A percentile compares a stretch with the other conserved stretches of the same genome.
These are phyloP conservation scores for Cyphomyrus plagiostoma DNA, from an alignment of 2,113 vertebrate genomes.

Conservation along the genomic window DNA sequence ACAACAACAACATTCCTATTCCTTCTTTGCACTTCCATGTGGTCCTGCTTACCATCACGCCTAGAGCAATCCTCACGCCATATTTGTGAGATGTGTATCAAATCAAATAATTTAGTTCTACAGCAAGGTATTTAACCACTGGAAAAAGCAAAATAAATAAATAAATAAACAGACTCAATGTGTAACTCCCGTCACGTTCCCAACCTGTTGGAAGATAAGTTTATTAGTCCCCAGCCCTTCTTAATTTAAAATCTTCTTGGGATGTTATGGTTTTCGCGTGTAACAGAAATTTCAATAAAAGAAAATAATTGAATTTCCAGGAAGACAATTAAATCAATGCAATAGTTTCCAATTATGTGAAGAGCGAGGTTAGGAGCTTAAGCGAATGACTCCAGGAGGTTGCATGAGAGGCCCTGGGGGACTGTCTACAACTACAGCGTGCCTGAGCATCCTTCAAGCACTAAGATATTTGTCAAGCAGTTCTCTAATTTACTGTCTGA, in stretches of 20 bases:
- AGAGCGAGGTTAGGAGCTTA: slow-evolving; percentile 12
- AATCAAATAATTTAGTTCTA: background rate
- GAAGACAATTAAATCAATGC: slow-evolving; percentile 7
- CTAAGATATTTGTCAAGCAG: slow-evolving; percentile 32
- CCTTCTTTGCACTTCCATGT: background rate
- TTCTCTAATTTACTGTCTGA: slow-evolving; percentile 43
- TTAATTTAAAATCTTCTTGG: background rate
- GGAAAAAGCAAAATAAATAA: background rate
- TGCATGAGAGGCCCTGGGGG: background rate
- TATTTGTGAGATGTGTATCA: background rate
- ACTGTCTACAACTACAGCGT: background rate
- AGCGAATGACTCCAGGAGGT: background rate
- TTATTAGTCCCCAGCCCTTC: background rate
- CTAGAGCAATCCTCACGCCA: background rate
- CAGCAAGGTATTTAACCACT: background rate
- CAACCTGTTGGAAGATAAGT: slow-evolving; percentile 7
- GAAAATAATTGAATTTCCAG: slow-evolving; percentile 7
- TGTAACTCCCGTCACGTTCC: background rate
- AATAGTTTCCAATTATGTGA: slow-evolving; percentile 10
- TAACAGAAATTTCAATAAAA: background rate
- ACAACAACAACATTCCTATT: background rate
- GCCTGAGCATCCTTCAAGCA: slow-evolving; percentile 22
- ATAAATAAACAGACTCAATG: background rate
- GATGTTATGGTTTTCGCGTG: background rate
- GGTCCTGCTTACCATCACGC: background rate